These are phyloP conservation scores for Scrobipalpa atriplicella DNA, from an alignment of 2,888 invertebrate genomes.

Conservation along the genomic window DNA sequence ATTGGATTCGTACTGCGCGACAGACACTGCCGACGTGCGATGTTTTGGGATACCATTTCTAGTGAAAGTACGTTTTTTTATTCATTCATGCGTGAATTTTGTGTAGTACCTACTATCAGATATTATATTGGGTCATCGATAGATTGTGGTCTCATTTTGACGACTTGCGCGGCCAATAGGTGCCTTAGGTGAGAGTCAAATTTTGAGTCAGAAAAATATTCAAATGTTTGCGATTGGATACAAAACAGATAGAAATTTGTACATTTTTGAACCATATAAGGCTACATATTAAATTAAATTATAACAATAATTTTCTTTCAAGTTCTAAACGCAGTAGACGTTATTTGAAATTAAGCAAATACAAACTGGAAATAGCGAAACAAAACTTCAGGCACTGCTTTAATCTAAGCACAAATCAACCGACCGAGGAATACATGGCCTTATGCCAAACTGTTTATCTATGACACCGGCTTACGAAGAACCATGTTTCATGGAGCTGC, in stretches of 20 bases:
- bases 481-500: constrained; percentile 34
- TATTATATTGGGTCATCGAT: too few species aligned
- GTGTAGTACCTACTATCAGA: not conserved
- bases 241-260: too few species aligned
- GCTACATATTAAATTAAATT: too few species aligned
- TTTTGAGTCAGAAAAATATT: too few species aligned
- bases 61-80: constrained; percentile 21
- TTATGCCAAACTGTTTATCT: constrained; percentile 56
- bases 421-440: constrained; percentile 51
- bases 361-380: constrained; percentile 3
- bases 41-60: constrained; percentile 17
- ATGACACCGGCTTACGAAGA: constrained; percentile 47
- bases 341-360: not conserved
- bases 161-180: too few species aligned
- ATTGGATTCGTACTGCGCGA: constrained; percentile 37
- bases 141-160: too few species aligned
- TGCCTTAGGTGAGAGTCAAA: too few species aligned
- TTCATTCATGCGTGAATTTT: constrained; percentile 12
- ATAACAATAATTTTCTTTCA: too few species aligned
- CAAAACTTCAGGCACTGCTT: constrained; percentile 24
- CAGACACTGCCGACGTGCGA: constrained; percentile 2
- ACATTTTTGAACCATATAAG: too few species aligned
- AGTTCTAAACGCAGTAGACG: too few species aligned
- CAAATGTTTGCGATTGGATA: too few species aligned
- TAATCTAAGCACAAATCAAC: constrained; percentile 35